A percentile compares a stretch with the other conserved stretches of the same genome.
phyloP scores from a whole-genome alignment of 2,888 invertebrate species.

The Ochropleura plecta region DNA sequence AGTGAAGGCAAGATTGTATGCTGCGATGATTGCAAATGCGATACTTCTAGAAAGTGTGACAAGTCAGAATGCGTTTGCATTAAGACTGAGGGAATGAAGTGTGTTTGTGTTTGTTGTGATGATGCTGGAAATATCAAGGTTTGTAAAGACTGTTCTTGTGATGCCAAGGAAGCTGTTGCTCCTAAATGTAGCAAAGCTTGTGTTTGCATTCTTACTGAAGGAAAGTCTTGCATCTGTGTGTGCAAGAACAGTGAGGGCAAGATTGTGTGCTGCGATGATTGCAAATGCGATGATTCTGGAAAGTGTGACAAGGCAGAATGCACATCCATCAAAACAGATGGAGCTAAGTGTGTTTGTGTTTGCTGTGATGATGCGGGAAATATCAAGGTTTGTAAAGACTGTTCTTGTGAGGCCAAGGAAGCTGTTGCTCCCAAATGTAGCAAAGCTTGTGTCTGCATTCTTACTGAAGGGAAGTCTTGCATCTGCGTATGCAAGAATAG shows the following conservation, averaged over 20 bases:
- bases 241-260: conserved; percentile 38
- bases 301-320: conserved; percentile 23
- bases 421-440: conserved; percentile 38
- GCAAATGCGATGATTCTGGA: conserved; percentile 31
- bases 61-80: conserved; percentile 5
- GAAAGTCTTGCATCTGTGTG: conserved; percentile 48
- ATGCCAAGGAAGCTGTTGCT: background rate
- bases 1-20: too few species aligned
- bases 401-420: conserved; percentile 19
- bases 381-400: conserved; percentile 42
- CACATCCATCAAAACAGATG: conserved; percentile 60
- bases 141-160: too few species aligned
- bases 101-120: too few species aligned
- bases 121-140: too few species aligned
- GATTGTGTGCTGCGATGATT: conserved; percentile 45
- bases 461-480: conserved; percentile 1
- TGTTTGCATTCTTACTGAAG: conserved; percentile 67
- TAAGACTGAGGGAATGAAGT: background rate
- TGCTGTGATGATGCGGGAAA: conserved; percentile 41
- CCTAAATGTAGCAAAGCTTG: conserved; percentile 54
- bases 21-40: too few species aligned
- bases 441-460: conserved; percentile 70
- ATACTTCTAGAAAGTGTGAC: too few species aligned
- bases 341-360: conserved; percentile 45
- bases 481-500: background rate